Base-by-base conservation (phyloP, 1,140 invertebrate species). In the Philaenus spumarius region DNA sequence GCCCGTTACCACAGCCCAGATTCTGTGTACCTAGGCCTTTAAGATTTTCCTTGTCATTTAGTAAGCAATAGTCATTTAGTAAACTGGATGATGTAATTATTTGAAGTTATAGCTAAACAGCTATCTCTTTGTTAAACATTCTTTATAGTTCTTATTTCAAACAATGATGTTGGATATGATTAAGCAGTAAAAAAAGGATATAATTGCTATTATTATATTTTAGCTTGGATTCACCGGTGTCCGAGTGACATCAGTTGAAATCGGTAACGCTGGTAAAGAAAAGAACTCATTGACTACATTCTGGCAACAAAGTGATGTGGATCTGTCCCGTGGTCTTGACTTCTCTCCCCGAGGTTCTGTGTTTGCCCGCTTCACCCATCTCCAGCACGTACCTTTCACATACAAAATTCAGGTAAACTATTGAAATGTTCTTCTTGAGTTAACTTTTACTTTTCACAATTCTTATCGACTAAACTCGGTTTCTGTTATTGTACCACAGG, bases 201-300 rank as follows among this genome's bases (percentile, higher is more conserved):
- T 9, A 9, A 9, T 37, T 37, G n/a, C 9, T 37, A 9, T 7
- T 37, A n/a, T 37, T 37, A 9, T 4, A 14, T 60, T 62, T 19
- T 62, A 87, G 82, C 72, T 90, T 60, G 74, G 80, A 55, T 88
- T 81, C 63, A 73, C 78, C 2, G 81, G 80, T 14, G 73, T 68
- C 0, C n/a, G 11, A 40, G 48, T 90, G 12, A 78, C 75, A 0
- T 76, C 73, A 1, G 62, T 85, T 5, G 64, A 77, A 61, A 64
- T 85, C 7, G 66, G 75, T 45, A 70, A 73, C 11, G 53, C 61
- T 58, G 30, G 63, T 61, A 43, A 67, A 50, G 4, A 45, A 2
- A 61, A 58, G 6, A 77, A 77, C 58, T 48, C 60, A 42, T 59
- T 79, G 11, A 40, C 63, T 6, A 78, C 77, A 1, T 75, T 74